Evolutionary conservation across 2,797 vertebrate genomes (phyloP), one percentile per base, ranked within the genome.

Genomic region (Anas bernieri): DNA sequence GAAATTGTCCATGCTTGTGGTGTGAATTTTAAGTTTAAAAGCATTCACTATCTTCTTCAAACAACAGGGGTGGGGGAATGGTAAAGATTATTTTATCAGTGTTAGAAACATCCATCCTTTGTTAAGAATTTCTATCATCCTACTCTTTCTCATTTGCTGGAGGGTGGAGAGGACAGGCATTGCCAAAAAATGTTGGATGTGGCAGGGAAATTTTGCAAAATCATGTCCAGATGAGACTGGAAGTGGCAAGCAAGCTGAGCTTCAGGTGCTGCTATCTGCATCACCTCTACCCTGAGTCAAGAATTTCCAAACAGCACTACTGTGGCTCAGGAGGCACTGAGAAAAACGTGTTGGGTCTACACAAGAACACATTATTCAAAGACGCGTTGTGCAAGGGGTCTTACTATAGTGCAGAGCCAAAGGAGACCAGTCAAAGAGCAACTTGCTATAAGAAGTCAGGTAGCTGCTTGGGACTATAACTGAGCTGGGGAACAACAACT

Each of bases 121-220:
- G 76, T 91, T 91, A 92, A 52, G 67, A 52, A 67, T 75, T 92
- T 95, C 70, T 93, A 67, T 90, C 67, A 61, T 76, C 67, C 94
- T 76, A 30, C 73, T 79, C 62, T 52, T 93, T 81, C 46, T 46
- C 45, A 45, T 95, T 93, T 88, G 15, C 37, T 61, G 54, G 67
- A 73, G 85, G 75, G n/a, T 67, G 63, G 39, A 79, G 33, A 48
- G 0, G 5, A 90, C 69, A 83, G 33, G 41, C 39, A 17, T 33
- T 1, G 2, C 83, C 83, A 86, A 48, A 89, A 67, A 67, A 61
- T 39, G 10, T 56, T 56, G 66, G 85, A 46, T 52, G 31, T 73
- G 59, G 37, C 66, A 35, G 30, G 58, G 66, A 39, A 11, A 22
- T 64, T 86, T 66, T 61, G 70, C 90, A 90, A 88, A 90, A 76